These are phyloP conservation scores for Dendroctonus valens DNA, from an alignment of 1,140 invertebrate species.

Conservation along the genomic window DNA sequence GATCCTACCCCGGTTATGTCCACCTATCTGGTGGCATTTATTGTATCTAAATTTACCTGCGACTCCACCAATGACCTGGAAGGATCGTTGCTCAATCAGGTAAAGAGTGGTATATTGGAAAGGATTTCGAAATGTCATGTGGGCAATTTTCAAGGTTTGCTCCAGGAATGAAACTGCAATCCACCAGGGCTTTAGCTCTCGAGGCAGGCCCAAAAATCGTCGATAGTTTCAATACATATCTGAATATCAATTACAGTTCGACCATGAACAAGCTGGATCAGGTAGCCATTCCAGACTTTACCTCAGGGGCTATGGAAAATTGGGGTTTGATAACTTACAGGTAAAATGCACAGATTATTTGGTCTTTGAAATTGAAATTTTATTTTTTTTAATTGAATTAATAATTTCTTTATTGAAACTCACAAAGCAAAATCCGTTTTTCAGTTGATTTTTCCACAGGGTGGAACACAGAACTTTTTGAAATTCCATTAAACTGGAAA, in stretches of 20 bases:
- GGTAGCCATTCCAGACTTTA: constrained; percentile 87
- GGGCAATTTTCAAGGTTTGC: constrained; percentile 16
- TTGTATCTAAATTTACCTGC: constrained; percentile 48
- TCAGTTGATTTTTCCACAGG: no score
- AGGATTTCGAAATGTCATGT: not conserved
- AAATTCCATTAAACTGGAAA: no score
- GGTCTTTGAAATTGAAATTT: not conserved
- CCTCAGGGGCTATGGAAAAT: constrained; percentile 94
- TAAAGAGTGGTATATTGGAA: not conserved
- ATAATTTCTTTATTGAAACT: no score
- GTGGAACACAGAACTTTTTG: no score
- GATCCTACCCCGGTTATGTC: constrained; percentile 58
- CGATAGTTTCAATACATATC: constrained; percentile 25
- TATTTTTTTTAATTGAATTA: no score
- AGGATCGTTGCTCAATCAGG: not conserved
- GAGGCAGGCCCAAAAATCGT: constrained; percentile 24
- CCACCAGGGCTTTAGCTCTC: constrained; percentile 17
- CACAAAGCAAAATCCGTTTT: no score
- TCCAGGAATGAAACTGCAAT: constrained; percentile 18
- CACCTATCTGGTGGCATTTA: constrained; percentile 74
- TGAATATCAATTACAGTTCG: constrained; percentile 24
- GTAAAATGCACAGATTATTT: constrained; percentile 13
- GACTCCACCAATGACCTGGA: constrained; percentile 5
- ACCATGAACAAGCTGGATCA: constrained; percentile 32
- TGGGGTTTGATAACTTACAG: constrained; percentile 85